Base-by-base conservation (phyloP, 1,140 invertebrate genomes). In the Drosophila navojoa region DNA sequence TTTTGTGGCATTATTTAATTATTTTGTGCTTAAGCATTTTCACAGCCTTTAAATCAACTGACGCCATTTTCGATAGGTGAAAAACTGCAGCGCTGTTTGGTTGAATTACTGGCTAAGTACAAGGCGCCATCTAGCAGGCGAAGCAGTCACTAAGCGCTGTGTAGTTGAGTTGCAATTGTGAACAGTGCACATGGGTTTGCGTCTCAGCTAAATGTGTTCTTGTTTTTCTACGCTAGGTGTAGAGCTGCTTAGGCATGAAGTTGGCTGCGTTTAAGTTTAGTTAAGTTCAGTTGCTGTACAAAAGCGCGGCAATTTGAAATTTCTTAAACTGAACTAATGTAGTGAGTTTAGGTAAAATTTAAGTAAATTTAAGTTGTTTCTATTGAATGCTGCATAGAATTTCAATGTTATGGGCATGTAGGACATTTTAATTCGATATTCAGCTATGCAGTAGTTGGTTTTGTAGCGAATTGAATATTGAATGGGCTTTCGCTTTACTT, bases 1-100 rank as follows among this genome's bases (percentile, higher is more conserved):
- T n/a, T 15, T 13, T 52, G 1, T 2, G 13, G 13, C 13, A 7
- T 16, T 25, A 5, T 9, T 47, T 11, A 19, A 47, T 47, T 32
- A 38, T 38, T 61, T 61, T 40, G 11, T 35, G 27, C 40, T 22
- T 32, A n/a, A 15, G 13, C 22, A 25, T 25, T 54, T 69, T 52
- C 2, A 2, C 1, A 3, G 16, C 25, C 27, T 47, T 29, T 19
- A 61, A 69, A 15, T n/a, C 11, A 25, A 7, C 4, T 38, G 10
- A 29, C 38, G 62, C 53, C 45, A 59, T 71, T 66, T 66, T 52
- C 45, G 47, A 71, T 58, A 57, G 61, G 0, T 52, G 13, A 11
- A 7, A 19, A 11, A 1, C 6, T 16, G 44, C 68, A 45, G n/a
- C 32, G 1, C 19, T 70, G 32, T 0, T 5, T 16, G 35, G 53